Evolutionary conservation across 2,797 vertebrate species (phyloP).

Genomic region (Botia kubotai): DNA sequence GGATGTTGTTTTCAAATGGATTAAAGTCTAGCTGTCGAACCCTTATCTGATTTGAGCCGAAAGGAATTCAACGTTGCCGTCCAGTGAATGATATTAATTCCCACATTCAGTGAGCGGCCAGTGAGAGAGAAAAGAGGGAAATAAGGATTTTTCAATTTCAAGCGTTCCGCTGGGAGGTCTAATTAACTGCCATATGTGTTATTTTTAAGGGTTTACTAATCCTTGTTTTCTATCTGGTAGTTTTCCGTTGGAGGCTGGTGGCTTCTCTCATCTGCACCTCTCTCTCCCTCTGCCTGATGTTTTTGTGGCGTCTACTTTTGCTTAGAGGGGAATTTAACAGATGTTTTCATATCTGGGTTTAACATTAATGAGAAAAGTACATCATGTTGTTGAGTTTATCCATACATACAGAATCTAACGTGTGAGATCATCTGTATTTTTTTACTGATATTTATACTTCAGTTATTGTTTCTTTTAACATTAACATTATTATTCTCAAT

Average conservation of each 20-base stretch:
- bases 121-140: conserved; percentile 60
- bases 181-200: conserved; percentile 82
- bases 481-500: background rate
- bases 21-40: conserved; percentile 37
- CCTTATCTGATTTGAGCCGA: conserved; percentile 75
- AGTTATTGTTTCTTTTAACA: background rate
- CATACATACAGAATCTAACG: background rate
- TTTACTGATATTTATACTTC: too few species aligned
- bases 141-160: conserved; percentile 74
- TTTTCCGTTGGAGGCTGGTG: conserved; percentile 71
- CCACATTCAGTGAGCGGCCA: conserved; percentile 67
- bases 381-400: conserved; percentile 10
- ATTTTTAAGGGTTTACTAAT: conserved; percentile 79
- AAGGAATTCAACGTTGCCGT: conserved; percentile 76
- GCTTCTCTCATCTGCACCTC: conserved; percentile 56
- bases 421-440: too few species aligned
- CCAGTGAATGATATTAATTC: conserved; percentile 80
- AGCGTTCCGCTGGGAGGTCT: conserved; percentile 74
- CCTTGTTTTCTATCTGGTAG: conserved; percentile 70
- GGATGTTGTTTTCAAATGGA: conserved; percentile 50
- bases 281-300: conserved; percentile 52
- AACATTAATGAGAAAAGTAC: conserved; percentile 6
- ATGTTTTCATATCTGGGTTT: conserved; percentile 21
- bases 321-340: conserved; percentile 33
- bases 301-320: conserved; percentile 8